Percentiles rank a stretch among this genome's conserved stretches.
Evolutionary conservation across 1,140 invertebrate species (phyloP).

Genomic region (Drosophila ananassae): DNA sequence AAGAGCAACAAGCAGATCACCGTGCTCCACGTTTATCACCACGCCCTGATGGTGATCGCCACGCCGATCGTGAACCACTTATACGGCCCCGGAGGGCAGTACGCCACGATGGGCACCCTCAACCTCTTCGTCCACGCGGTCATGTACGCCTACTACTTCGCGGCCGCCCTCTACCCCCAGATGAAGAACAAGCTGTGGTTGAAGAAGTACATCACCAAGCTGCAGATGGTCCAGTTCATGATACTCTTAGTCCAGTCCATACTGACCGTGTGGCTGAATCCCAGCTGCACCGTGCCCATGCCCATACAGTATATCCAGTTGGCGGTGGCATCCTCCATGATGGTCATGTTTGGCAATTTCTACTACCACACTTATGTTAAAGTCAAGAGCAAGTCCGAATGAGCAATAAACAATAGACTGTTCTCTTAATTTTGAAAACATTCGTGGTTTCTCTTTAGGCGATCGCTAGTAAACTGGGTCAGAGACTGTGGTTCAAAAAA

Average conservation of each 20-base stretch:
- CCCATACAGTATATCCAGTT: neutral
- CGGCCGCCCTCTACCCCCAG: conserved; percentile 87
- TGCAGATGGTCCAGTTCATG: conserved; percentile 92
- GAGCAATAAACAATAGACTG: conserved; percentile 20
- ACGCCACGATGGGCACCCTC: conserved; percentile 87
- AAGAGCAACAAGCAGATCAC: conserved; percentile 94
- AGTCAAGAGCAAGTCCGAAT: conserved; percentile 11
- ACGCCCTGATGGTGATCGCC: conserved; percentile 84
- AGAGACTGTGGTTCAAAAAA: conserved; percentile 29
- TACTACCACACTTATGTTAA: conserved; percentile 85
- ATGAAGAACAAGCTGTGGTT: conserved; percentile 90
- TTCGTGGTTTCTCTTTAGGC: neutral
- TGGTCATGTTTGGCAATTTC: conserved; percentile 92
- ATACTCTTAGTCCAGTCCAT: conserved; percentile 86
- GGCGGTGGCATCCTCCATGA: conserved; percentile 86
- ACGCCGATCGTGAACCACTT: neutral
- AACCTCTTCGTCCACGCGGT: conserved; percentile 91
- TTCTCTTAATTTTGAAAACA: neutral
- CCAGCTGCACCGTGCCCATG: conserved; percentile 84
- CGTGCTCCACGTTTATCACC: conserved; percentile 94
- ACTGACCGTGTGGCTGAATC: conserved; percentile 87
- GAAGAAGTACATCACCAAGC: conserved; percentile 92
- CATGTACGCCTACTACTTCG: conserved; percentile 92
- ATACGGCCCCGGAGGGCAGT: conserved; percentile 87
- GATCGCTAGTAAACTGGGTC: conserved; percentile 11